Percentiles rank a stretch among this genome's conserved stretches.
phyloP scores from a whole-genome alignment of 2,113 vertebrate genomes.

The Cottus gobio region DNA sequence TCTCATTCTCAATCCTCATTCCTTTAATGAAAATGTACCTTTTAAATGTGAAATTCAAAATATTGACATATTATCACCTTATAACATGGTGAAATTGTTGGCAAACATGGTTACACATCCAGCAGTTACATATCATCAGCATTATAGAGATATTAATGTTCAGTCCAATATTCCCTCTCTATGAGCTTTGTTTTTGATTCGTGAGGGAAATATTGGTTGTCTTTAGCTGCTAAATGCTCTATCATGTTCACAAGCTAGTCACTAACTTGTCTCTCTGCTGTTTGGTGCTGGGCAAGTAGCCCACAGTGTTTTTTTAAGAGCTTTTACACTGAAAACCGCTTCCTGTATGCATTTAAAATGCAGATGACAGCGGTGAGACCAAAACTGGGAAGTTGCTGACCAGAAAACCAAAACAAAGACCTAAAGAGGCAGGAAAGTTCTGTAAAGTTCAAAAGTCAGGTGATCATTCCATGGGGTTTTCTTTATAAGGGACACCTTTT shows the following conservation, averaged over 20 bases:
- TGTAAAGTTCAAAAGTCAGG: not conserved
- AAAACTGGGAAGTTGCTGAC: not conserved
- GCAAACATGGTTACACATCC: not conserved
- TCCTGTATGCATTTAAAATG: not conserved
- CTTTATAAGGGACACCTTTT: not conserved
- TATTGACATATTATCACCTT: not conserved
- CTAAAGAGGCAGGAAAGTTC: slow-evolving; percentile 16
- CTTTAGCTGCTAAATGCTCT: not conserved
- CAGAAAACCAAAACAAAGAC: slow-evolving; percentile 13
- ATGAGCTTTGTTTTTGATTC: not conserved
- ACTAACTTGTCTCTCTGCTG: not conserved
- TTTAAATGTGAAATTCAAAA: not conserved
- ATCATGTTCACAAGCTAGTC: not conserved
- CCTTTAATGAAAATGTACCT: not conserved
- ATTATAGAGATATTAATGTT: not conserved
- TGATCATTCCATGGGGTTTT: not conserved
- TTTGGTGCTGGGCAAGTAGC: not conserved
- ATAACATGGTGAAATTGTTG: not conserved
- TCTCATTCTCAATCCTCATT: no score
- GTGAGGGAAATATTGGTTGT: not conserved
- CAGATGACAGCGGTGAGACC: slow-evolving; percentile 1
- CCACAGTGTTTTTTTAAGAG: not conserved
- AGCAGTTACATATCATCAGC: not conserved
- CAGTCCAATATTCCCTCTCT: not conserved
- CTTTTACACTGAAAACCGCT: not conserved